phyloP scores from a whole-genome alignment of 1,140 invertebrate genomes.

The Campoletis sonorensis region DNA sequence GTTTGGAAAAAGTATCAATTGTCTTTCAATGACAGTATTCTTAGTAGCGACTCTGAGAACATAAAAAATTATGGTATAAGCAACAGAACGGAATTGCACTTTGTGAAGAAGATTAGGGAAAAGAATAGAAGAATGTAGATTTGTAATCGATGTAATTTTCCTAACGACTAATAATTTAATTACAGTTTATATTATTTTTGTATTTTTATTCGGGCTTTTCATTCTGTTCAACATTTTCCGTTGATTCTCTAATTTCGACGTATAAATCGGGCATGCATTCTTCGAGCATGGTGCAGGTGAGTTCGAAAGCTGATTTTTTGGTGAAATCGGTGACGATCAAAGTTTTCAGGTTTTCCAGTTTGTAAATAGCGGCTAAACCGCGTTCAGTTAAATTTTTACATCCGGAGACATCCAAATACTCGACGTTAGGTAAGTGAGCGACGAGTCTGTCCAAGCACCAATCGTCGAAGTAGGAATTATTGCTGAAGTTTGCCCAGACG shows the following conservation, averaged over 20 bases:
- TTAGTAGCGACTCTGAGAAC: constrained; percentile 65
- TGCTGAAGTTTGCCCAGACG: constrained; percentile 81
- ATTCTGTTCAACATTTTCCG: constrained; percentile 21
- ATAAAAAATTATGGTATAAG: constrained; percentile 70
- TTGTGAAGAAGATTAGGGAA: constrained; percentile 64
- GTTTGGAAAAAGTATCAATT: constrained; percentile 72
- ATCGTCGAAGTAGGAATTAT: constrained; percentile 83
- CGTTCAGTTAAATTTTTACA: constrained; percentile 81
- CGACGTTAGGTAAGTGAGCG: constrained; percentile 79
- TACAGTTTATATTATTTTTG: constrained; percentile 22
- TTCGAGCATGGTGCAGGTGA: constrained; percentile 79
- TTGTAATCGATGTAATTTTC: constrained; percentile 18
- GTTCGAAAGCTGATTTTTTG: constrained; percentile 73
- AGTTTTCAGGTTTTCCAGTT: constrained; percentile 77
- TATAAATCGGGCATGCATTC: constrained; percentile 69
- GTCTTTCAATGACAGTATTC: constrained; percentile 58
- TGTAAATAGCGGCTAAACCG: constrained; percentile 82
- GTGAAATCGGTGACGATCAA: constrained; percentile 75
- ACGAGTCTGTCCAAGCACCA: constrained; percentile 85
- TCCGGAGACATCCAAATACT: constrained; percentile 85
- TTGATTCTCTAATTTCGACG: constrained; percentile 57
- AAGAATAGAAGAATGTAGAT: constrained; percentile 61
- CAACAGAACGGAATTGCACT: constrained; percentile 67
- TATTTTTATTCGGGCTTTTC: background rate
- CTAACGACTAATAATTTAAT: constrained; percentile 28